These are phyloP conservation scores for Sardinella longiceps DNA, from an alignment of 2,797 vertebrate genomes.

Conservation along the genomic window DNA sequence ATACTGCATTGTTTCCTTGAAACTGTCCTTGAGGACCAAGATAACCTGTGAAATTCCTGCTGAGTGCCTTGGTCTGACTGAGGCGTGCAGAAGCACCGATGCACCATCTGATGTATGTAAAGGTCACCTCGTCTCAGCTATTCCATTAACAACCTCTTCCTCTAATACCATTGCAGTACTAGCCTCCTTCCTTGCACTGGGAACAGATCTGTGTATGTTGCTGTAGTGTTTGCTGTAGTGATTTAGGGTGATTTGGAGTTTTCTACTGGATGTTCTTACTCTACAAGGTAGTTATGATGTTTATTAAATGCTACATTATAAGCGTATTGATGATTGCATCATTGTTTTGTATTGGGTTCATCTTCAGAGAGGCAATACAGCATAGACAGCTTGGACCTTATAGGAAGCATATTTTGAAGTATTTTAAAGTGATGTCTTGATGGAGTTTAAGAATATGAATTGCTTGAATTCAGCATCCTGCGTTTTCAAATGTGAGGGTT, in stretches of 20 bases:
- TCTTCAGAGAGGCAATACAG: not conserved
- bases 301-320: not conserved
- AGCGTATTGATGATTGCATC: not conserved
- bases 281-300: not conserved
- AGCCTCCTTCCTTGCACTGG: not conserved
- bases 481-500: too few relatives aligned
- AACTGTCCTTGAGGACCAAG: slow-evolving; percentile 61
- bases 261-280: not conserved
- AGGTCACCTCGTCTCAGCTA: not conserved
- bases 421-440: not conserved
- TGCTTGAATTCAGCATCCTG: too few relatives aligned
- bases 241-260: not conserved
- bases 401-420: not conserved
- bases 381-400: not conserved
- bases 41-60: slow-evolving; percentile 63
- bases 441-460: not conserved
- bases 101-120: not conserved
- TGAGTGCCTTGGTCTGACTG: slow-evolving; percentile 46
- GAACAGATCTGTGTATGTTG: not conserved
- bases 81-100: not conserved
- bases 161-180: slow-evolving; percentile 30
- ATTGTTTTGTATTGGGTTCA: not conserved
- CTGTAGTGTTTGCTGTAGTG: too few relatives aligned
- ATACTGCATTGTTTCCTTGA: slow-evolving; percentile 39
- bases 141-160: not conserved